Evolutionary conservation across 2,888 invertebrate genomes (phyloP), one percentile per base, ranked within the genome.

Genomic region (Tuta absoluta): DNA sequence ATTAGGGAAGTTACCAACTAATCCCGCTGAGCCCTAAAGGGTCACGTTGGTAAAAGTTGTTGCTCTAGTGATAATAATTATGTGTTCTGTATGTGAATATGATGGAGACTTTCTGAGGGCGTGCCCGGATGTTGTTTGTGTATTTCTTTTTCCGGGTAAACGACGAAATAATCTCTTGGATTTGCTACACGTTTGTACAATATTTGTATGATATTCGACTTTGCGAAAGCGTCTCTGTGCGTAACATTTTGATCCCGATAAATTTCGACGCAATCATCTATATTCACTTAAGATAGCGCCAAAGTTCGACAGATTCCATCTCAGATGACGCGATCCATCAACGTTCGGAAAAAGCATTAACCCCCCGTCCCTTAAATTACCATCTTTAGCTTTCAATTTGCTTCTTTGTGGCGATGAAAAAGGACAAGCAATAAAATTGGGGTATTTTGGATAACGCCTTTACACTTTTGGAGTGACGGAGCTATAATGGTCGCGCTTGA

Each of bases 331-430:
- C 80, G 77, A 91, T 90, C 90, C 86, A 87, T 91, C 90, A 91
- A 78, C 72, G 80, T 79, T 80, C 76, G 76, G 80, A 82, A 81
- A 79, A 81, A 84, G 81, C 87, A 85, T 86, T 86, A 89, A 86
- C 87, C 89, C 84, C 80, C 78, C 85, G 82, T 81, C 85, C 86
- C 79, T 82, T 85, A 88, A 91, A 91, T 91, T 89, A 89, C 90
- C 87, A 84, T 87, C 90, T 89, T 87, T 85, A 85, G 86, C 89
- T 87, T 89, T 89, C 89, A 91, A 91, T 91, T 90, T 88, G 85
- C 85, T 79, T 85, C 85, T 88, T 88, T 86, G 81, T 81, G 79
- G 80, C 79, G 72, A 76, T 81, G 83, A 81, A 82, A 83, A 86
- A 81, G 80, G 83, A 80, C 80, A 78, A 76, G 78, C 73, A 74